Evolutionary conservation across 1,140 invertebrate genomes (phyloP).

Genomic region (Homalodisca vitripennis): DNA sequence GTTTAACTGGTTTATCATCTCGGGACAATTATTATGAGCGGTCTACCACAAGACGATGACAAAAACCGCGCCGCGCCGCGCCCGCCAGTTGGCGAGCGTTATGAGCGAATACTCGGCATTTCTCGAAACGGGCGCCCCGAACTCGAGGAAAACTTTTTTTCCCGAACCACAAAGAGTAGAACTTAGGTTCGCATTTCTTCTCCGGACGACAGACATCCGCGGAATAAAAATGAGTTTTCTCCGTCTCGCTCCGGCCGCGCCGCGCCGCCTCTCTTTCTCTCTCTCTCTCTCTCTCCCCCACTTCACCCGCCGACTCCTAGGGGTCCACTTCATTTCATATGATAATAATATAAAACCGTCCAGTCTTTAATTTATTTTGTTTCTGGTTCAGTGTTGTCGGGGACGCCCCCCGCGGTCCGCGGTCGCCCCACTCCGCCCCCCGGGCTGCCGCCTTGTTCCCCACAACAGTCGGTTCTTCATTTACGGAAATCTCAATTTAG

Average conservation of each 20-base stretch:
- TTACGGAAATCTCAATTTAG: constrained; percentile 29
- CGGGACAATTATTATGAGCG: constrained; percentile 11
- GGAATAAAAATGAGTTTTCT: constrained; percentile 29
- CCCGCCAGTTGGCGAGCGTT: constrained; percentile 9
- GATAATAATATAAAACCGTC: constrained; percentile 31
- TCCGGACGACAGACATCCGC: constrained; percentile 16
- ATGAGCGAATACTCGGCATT: constrained; percentile 10
- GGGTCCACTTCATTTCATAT: constrained; percentile 28
- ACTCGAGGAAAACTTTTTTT: constrained; percentile 26
- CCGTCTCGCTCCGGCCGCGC: constrained; percentile 4
- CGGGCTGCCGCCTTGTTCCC: constrained; percentile 6
- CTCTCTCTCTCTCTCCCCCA: neutral
- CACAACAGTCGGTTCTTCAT: constrained; percentile 17
- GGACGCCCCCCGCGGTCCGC: constrained; percentile 4
- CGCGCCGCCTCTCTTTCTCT: neutral
- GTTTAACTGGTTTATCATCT: constrained; percentile 13
- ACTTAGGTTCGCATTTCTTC: constrained; percentile 29
- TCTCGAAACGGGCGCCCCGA: constrained; percentile 20
- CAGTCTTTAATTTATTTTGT: constrained; percentile 32
- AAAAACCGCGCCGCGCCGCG: neutral
- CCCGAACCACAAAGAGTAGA: constrained; percentile 22
- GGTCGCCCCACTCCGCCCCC: neutral
- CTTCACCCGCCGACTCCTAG: neutral
- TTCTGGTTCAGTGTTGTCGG: constrained; percentile 26
- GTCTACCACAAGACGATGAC: neutral